Percentiles rank a stretch among this genome's conserved stretches.
phyloP scores from a whole-genome alignment of 1,140 invertebrate species.

The Drosophila asahinai region DNA sequence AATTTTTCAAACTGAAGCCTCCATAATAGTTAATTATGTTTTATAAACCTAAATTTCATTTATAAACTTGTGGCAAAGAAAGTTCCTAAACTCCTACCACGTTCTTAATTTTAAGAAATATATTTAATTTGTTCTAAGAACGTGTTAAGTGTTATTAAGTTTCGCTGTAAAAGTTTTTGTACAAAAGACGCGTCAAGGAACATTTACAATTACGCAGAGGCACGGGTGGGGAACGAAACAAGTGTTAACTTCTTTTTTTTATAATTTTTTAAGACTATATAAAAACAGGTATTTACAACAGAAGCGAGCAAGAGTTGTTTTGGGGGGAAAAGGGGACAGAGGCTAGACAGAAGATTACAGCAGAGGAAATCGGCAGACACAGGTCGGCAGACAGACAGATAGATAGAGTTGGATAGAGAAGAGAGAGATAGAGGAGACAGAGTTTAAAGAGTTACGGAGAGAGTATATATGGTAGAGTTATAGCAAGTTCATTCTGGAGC shows the following conservation, averaged over 20 bases:
- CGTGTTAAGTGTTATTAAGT: neutral
- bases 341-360: constrained; percentile 73
- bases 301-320: constrained; percentile 54
- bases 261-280: constrained; percentile 8
- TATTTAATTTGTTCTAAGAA: neutral
- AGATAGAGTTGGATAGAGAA: constrained; percentile 43
- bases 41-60: neutral
- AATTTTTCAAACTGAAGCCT: no score
- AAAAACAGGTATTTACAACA: constrained; percentile 58
- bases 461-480: constrained; percentile 16
- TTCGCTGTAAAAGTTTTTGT: constrained; percentile 13
- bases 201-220: constrained; percentile 37
- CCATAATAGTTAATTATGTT: no score
- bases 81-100: neutral
- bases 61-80: neutral
- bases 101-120: neutral
- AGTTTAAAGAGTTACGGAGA: constrained; percentile 36
- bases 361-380: constrained; percentile 64
- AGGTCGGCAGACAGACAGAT: constrained; percentile 51
- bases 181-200: constrained; percentile 36
- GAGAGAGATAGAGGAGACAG: constrained; percentile 42
- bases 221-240: constrained; percentile 22
- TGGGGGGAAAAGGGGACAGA: constrained; percentile 35
- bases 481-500: constrained; percentile 39
- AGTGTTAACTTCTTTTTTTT: constrained; percentile 28